A percentile compares a stretch with the other conserved stretches of the same genome.
phyloP scores from a whole-genome alignment of 2,797 vertebrate species.

The Alca torda region DNA sequence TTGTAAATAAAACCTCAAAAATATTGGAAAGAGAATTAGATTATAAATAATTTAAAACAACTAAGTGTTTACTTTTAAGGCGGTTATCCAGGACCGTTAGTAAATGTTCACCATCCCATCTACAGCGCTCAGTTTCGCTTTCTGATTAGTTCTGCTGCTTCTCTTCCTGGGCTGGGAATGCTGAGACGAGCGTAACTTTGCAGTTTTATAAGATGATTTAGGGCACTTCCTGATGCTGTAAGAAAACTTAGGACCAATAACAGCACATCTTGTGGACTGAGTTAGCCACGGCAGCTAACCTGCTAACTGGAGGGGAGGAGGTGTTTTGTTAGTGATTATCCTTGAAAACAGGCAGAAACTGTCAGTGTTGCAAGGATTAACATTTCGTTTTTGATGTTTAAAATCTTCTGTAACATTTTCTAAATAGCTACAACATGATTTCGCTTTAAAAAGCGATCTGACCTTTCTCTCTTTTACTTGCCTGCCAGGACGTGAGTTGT shows the following conservation, averaged over 20 bases:
- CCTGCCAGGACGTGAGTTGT: neutral
- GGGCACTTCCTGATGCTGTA: neutral
- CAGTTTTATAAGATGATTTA: neutral
- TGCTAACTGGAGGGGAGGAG: neutral
- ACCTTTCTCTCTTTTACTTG: neutral
- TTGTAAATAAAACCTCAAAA: neutral
- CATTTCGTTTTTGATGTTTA: neutral
- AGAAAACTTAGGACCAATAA: neutral
- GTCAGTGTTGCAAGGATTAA: neutral
- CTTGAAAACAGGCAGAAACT: neutral
- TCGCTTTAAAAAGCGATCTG: neutral
- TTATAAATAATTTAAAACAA: neutral
- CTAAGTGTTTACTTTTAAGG: neutral
- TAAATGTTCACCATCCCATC: neutral
- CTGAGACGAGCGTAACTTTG: neutral
- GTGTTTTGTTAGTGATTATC: neutral
- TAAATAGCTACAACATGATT: neutral
- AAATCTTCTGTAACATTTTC: neutral
- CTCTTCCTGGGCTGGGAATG: neutral
- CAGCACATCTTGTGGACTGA: neutral
- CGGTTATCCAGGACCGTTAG: accelerated
- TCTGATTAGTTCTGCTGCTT: neutral
- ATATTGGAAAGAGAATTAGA: neutral
- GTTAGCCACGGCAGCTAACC: neutral
- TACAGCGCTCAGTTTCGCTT: neutral